These are phyloP conservation scores for Brachionus asplanchnoidis DNA, from an alignment of 1,140 invertebrate species.

Conservation along the genomic window DNA sequence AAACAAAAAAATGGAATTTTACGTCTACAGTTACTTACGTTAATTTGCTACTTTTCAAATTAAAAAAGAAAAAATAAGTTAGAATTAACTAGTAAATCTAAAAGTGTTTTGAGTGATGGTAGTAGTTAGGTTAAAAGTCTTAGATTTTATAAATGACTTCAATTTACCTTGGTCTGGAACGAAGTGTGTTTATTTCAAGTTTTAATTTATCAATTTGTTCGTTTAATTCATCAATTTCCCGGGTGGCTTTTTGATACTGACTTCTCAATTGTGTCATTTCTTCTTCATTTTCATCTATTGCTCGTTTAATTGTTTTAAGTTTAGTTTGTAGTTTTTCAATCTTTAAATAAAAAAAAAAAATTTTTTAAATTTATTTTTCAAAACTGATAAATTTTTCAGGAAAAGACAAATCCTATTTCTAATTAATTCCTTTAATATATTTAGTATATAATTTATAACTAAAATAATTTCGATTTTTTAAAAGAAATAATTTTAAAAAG, in stretches of 20 bases:
- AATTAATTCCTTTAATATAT: no score
- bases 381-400: no score
- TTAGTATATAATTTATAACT: no score
- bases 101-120: background rate
- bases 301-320: constrained; percentile 83
- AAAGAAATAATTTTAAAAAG: no score
- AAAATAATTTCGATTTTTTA: no score
- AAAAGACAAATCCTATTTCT: no score
- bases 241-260: constrained; percentile 82
- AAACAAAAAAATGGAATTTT: background rate
- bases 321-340: constrained; percentile 69
- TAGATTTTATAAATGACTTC: background rate
- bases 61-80: constrained; percentile 8
- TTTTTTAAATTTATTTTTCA: background rate
- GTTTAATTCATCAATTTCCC: constrained; percentile 78
- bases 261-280: constrained; percentile 87
- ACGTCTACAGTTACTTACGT: constrained; percentile 8
- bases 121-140: background rate
- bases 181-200: constrained; percentile 47
- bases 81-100: background rate
- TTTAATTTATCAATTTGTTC: constrained; percentile 51
- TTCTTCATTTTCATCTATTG: constrained; percentile 89
- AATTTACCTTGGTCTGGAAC: constrained; percentile 15
- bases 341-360: constrained; percentile 44
- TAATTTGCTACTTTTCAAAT: background rate